Base-by-base conservation (phyloP, 2,888 invertebrate species). In the Hirtodrosophila duncani region DNA sequence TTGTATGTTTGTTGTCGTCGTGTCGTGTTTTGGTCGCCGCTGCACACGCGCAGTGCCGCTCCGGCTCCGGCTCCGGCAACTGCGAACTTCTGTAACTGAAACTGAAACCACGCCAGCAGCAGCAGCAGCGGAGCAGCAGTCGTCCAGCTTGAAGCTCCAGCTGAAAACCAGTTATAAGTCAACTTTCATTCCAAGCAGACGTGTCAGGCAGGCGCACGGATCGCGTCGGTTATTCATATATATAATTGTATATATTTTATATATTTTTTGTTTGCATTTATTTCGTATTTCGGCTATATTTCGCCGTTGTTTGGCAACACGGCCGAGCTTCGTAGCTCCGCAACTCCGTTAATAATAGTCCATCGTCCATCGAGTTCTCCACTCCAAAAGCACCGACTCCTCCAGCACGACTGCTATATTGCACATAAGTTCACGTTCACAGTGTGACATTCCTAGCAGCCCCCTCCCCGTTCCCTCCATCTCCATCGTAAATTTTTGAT, bases 141-240 rank as follows among this genome's bases (percentile, higher is more conserved):
- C n/a, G n/a, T n/a, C n/a, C n/a, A n/a, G n/a, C n/a, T n/a, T n/a
- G n/a, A n/a, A 58, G 64, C 67, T 63, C 65, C 62, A 68, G 56
- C 45, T 34, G 29, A 65, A 85, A 85, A 85, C 86, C 84, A 85
- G 85, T 85, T 85, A 83, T 83, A 79, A 83, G 70, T 79, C 84
- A 84, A 85, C 86, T 85, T 85, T 85, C 84, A 85, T 84, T 82
- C 69, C 53, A 71, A 79, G 79, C 83, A 69, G 84, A 85, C 84
- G 83, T 84, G 79, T 53, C 70, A 61, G 60, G 41, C 57, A 78
- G 56, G 63, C 60, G 60, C 56, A 61, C 42, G 61, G 62, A 56
- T 53, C 67, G 70, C 62, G 63, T 57, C 66, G 50, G 46, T 56
- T 57, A 51, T 57, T 41, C 6, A 20, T 6, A 26, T 3, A 26